These are phyloP conservation scores for Pinna nobilis DNA, from an alignment of 1,140 invertebrate species.

Conservation along the genomic window DNA sequence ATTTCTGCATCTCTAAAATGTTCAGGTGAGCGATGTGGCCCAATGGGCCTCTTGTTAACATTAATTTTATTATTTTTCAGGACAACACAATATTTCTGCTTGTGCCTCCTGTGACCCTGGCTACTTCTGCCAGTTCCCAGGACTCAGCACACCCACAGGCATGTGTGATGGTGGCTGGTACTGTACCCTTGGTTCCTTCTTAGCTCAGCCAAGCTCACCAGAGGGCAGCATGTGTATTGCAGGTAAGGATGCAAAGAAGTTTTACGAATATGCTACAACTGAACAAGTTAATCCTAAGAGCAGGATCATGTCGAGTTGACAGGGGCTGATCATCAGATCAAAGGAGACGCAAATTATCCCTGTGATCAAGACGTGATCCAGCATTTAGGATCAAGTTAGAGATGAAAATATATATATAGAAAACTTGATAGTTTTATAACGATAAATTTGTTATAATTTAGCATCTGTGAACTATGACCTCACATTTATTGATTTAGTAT, in stretches of 20 bases:
- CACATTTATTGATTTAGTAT: no score
- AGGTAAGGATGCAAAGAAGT: slow-evolving; percentile 37
- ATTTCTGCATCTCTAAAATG: no score
- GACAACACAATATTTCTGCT: slow-evolving; percentile 55
- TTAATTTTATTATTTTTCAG: slow-evolving; percentile 43
- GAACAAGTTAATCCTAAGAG: no score
- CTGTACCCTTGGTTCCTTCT: slow-evolving; percentile 61
- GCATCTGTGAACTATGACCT: no score
- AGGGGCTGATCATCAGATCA: no score
- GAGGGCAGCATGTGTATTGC: slow-evolving; percentile 67
- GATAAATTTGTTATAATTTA: no score
- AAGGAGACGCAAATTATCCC: background rate
- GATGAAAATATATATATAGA: background rate
- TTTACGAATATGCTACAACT: background rate
- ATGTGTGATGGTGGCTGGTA: slow-evolving; percentile 70
- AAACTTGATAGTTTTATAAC: background rate
- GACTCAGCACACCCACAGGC: slow-evolving; percentile 58
- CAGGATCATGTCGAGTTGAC: no score
- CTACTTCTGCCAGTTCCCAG: slow-evolving; percentile 65
- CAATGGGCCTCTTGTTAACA: no score
- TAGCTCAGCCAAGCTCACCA: slow-evolving; percentile 61
- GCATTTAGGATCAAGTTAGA: no score
- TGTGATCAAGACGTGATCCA: background rate
- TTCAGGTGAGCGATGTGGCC: no score
- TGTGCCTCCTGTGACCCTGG: slow-evolving; percentile 66